Base-by-base conservation (phyloP, 2,888 invertebrate species). In the Drosophila siamana region DNA sequence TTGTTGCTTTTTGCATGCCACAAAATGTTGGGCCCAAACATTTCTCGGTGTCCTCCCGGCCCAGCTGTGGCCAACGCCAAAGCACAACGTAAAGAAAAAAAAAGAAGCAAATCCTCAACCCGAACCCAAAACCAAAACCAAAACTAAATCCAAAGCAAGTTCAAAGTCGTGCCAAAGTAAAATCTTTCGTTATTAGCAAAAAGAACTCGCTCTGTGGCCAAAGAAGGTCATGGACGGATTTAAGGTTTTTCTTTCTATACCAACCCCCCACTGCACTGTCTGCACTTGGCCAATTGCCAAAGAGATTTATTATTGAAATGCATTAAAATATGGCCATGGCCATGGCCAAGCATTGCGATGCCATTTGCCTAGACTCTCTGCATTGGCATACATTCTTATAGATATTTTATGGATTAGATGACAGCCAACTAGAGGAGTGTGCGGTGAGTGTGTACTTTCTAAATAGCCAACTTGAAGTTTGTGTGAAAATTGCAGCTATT, bases 221-320 rank as follows among this genome's bases (percentile, higher is more conserved):
- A 86, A 86, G 86, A 86, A 86, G 86, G 89, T 86, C 86, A 86
- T 86, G 89, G 88, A 86, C 89, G 72, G 80, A 79, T 88, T 87
- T 86, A 65, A 72, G 75, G 88, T 76, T 74, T 80, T 60, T 54
- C 46, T 28, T 16, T 66, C 72, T 70, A 47, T 47, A 40, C 16
- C 9, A 22, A 8, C 13, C 22, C n/a, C 28, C 33, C 30, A n/a
- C 26, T 6, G 28, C 54, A 11, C 60, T 60, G 73, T 66, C 82
- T 62, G 57, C 60, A 74, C 71, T 70, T 80, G 76, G 86, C 84
- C 84, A 86, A 83, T 90, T 81, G 83, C 79, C 85, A 80, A 80
- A 61, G 40, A 85, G 85, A 88, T 85, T 85, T 85, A 85, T 88
- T 85, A 85, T 85, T 84, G 87, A 84, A 86, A 84, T 88, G 81